Base-by-base conservation (phyloP, 2,888 invertebrate genomes). In the Tinea trinotella region DNA sequence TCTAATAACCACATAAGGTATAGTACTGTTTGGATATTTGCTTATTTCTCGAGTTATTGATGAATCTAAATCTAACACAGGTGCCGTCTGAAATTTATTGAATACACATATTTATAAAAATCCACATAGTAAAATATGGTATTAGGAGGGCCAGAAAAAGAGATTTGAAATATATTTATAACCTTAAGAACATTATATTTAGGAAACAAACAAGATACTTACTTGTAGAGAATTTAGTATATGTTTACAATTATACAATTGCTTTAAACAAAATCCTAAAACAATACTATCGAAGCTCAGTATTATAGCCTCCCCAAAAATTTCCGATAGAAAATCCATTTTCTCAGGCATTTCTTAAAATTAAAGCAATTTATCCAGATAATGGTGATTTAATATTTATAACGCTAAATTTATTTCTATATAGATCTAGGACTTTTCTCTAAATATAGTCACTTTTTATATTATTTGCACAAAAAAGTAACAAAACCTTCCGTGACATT, bases 271-370 rank as follows among this genome's bases (percentile, higher is more conserved):
- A 56, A 92, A 84, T 0, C 91, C 91, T 58, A 94, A 87, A 63
- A 94, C 90, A 22, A 94, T 69, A 18, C 92, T 87, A 71, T 94
- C 94, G 54, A 94, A 87, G 22, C 93, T 92, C 52, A 94, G 78
- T 17, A 92, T 89, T 59, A 94, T 82, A 49, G 90, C 87, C 86
- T 94, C 94, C 20, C 92, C 91, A 57, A 84, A 76, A 57, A 86
- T 66, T 64, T 85, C 84, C 13, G 82, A 78, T 56, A 94, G 69
- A 74, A 92, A 92, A 69, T 94, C 94, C 93, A 93, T 93, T 60
- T 61, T 70, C 60, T 7, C 6, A 4, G 30, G 2, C 30, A 10
- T 7, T n/a, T 1, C 30, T 10, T 30, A 30, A 30, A 30, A 30
- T 10, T n/a, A 2, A 7, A 30, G 3, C 30, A 30, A 30, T 30